Percentiles rank a stretch among this genome's conserved stretches.
phyloP scores from a whole-genome alignment of 1,140 invertebrate genomes.

The Dufourea novaeangliae region DNA sequence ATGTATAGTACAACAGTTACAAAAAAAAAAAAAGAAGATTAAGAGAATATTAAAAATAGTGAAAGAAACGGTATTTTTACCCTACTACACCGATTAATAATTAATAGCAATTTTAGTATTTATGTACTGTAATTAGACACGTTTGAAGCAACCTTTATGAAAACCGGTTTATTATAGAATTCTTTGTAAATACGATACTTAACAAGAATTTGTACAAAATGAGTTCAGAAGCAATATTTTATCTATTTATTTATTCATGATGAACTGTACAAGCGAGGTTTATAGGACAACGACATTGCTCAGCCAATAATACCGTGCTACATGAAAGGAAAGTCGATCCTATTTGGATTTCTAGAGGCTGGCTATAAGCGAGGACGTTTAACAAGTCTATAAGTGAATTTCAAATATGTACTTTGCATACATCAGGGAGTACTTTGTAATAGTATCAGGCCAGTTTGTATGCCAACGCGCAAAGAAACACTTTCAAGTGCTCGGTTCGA shows the following conservation, averaged over 20 bases:
- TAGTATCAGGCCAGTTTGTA: neutral
- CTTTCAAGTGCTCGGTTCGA: neutral
- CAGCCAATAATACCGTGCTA: neutral
- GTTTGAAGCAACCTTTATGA: too few species aligned
- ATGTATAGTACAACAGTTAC: too few species aligned
- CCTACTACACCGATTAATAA: too few species aligned
- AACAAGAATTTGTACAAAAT: too few species aligned
- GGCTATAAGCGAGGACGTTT: conserved; percentile 19
- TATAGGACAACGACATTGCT: neutral
- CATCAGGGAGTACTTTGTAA: conserved; percentile 7
- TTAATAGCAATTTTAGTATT: too few species aligned
- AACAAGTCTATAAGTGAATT: conserved; percentile 35
- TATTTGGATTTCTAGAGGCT: conserved; percentile 2
- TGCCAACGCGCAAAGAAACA: conserved; percentile 1
- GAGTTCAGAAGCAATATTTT: neutral
- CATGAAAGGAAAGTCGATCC: conserved; percentile 4
- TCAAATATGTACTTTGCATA: conserved; percentile 39
- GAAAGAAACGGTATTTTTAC: too few species aligned
- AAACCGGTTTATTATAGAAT: too few species aligned
- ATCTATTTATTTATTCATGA: neutral
- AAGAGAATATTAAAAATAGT: too few species aligned
- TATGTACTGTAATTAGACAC: too few species aligned
- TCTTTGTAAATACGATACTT: too few species aligned
- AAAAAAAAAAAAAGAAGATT: too few species aligned
- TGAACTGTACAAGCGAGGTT: neutral